Evolutionary conservation across 2,113 vertebrate genomes (phyloP).

Genomic region (Herpailurus yagouaroundi): DNA sequence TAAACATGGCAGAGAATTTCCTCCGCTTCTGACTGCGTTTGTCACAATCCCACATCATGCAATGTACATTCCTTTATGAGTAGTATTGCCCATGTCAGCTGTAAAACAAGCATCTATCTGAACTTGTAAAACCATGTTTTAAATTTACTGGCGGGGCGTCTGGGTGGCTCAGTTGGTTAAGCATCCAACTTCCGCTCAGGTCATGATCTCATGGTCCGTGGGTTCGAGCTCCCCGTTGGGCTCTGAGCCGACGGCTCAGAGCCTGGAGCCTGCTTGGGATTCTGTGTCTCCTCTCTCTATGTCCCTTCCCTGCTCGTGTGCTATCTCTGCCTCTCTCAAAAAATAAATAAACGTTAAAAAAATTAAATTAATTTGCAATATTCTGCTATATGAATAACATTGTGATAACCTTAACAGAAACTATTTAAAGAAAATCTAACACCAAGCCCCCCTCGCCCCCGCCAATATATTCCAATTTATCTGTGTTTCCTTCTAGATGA

Average conservation of each 20-base stretch:
- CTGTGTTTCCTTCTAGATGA: not conserved
- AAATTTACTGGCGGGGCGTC: too few relatives aligned
- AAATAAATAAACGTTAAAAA: too few relatives aligned
- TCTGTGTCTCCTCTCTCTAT: too few relatives aligned
- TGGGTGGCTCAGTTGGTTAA: too few relatives aligned
- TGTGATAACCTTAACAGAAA: not conserved
- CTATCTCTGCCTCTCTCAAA: too few relatives aligned
- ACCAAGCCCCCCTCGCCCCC: too few relatives aligned
- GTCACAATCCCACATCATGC: not conserved
- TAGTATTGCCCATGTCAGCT: not conserved
- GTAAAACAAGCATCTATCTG: not conserved
- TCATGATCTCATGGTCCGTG: too few relatives aligned
- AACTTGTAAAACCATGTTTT: not conserved
- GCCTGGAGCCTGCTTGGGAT: too few relatives aligned
- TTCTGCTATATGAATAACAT: not conserved
- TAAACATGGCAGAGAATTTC: not conserved
- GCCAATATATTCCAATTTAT: not conserved
- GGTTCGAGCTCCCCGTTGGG: rapidly evolving
- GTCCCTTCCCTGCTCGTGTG: too few relatives aligned
- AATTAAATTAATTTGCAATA: not conserved
- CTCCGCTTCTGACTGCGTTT: not conserved
- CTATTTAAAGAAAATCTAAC: not conserved
- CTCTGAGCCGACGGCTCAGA: too few relatives aligned
- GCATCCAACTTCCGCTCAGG: too few relatives aligned
- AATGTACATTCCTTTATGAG: not conserved